Evolutionary conservation across 2,888 invertebrate genomes (phyloP).

Genomic region (Drosophila pseudotakahashii): DNA sequence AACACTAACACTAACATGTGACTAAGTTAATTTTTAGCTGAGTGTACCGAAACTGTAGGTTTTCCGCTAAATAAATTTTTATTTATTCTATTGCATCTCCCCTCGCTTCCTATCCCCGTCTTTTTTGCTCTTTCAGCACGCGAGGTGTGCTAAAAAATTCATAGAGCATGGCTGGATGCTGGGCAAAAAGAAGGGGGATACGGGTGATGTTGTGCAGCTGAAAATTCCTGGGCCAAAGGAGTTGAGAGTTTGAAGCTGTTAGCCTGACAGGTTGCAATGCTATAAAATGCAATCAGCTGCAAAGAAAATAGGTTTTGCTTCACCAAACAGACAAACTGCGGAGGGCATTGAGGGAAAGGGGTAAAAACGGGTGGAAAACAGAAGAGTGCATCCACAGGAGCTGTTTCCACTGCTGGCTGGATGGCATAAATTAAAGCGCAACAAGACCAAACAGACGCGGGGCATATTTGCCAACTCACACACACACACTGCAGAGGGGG

Average conservation of each 20-base stretch:
- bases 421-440: conserved; percentile 71
- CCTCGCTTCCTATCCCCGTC: neutral
- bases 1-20: too few species aligned
- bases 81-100: conserved; percentile 39
- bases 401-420: conserved; percentile 33
- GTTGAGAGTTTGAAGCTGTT: conserved; percentile 49
- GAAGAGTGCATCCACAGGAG: conserved; percentile 28
- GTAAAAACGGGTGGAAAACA: neutral
- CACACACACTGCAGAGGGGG: conserved; percentile 1
- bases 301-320: conserved; percentile 76
- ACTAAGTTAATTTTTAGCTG: neutral
- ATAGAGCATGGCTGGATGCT: conserved; percentile 10
- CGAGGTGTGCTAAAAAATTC: conserved; percentile 43
- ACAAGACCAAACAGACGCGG: conserved; percentile 42
- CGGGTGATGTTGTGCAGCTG: conserved; percentile 53
- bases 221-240: conserved; percentile 61
- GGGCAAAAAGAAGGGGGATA: conserved; percentile 16
- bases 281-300: conserved; percentile 79
- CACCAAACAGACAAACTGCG: conserved; percentile 57
- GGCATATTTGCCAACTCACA: conserved; percentile 30
- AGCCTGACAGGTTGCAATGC: conserved; percentile 60
- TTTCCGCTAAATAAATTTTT: conserved; percentile 64
- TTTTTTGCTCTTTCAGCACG: conserved; percentile 13
- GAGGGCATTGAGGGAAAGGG: neutral
- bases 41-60: conserved; percentile 30